phyloP scores from a whole-genome alignment of 2,113 vertebrate genomes.

The Aramus guarauna region DNA sequence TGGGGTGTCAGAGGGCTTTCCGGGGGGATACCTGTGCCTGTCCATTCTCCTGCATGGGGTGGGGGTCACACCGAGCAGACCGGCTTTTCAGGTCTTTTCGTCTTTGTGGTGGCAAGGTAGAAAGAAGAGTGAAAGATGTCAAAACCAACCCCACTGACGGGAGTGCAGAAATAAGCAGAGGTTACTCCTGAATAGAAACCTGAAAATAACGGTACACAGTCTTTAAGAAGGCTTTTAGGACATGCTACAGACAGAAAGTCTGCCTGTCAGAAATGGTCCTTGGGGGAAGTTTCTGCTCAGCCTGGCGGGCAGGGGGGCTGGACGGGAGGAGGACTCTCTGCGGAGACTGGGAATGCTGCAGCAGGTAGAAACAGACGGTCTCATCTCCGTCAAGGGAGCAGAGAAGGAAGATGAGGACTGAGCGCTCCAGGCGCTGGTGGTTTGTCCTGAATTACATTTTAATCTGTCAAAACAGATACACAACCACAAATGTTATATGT shows the following conservation, averaged over 20 bases:
- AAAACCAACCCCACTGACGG: accelerated
- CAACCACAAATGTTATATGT: background rate
- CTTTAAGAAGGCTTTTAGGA: background rate
- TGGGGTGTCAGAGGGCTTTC: background rate
- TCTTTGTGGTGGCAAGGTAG: background rate
- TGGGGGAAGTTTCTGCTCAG: background rate
- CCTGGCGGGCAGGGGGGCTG: background rate
- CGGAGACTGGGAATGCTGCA: accelerated
- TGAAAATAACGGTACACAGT: background rate
- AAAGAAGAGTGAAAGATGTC: background rate
- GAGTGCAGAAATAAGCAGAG: background rate
- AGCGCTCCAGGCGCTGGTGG: background rate
- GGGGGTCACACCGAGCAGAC: background rate
- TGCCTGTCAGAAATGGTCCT: background rate
- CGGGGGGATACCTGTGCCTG: background rate
- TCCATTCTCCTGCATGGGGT: background rate
- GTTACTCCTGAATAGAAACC: background rate
- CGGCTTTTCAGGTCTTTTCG: background rate
- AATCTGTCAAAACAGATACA: slow-evolving; percentile 61
- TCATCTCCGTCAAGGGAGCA: background rate
- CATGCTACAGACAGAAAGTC: background rate
- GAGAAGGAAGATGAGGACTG: background rate
- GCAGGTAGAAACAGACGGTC: background rate
- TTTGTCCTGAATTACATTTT: slow-evolving; percentile 50
- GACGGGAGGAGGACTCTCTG: background rate